Evolutionary conservation across 2,888 invertebrate genomes (phyloP).

Genomic region (Cryptocephalus moraei): DNA sequence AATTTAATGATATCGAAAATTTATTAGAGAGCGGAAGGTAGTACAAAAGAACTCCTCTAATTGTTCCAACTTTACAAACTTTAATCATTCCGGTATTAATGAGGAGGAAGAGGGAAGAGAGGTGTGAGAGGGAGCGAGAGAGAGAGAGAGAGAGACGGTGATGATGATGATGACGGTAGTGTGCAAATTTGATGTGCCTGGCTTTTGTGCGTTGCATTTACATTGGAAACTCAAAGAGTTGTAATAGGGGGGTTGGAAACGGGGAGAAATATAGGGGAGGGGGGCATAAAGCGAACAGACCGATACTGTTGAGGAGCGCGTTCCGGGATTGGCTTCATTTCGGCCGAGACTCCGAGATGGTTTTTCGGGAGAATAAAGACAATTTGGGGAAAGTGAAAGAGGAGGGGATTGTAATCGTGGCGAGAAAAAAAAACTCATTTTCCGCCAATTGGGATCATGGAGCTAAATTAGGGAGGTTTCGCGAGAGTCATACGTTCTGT

Average conservation of each 20-base stretch:
- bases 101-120: slow-evolving; percentile 10
- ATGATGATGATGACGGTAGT: slow-evolving; percentile 14
- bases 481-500: too few species aligned
- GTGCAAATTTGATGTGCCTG: neutral
- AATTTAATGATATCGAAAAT: slow-evolving; percentile 30
- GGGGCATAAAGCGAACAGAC: neutral
- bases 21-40: slow-evolving; percentile 25
- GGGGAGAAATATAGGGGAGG: neutral
- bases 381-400: too few species aligned
- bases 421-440: too few species aligned
- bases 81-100: slow-evolving; percentile 15
- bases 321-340: neutral
- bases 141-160: slow-evolving; percentile 1
- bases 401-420: too few species aligned
- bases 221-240: neutral
- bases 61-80: slow-evolving; percentile 17
- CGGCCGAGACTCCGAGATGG: neutral
- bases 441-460: too few species aligned
- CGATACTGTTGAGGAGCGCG: neutral
- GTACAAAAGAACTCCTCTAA: slow-evolving; percentile 21
- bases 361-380: too few species aligned
- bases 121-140: too few species aligned
- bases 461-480: too few species aligned
- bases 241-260: neutral
- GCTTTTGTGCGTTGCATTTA: neutral